Evolutionary conservation across 2,113 vertebrate species (phyloP).

Genomic region (Brachyhypopomus gauderio): DNA sequence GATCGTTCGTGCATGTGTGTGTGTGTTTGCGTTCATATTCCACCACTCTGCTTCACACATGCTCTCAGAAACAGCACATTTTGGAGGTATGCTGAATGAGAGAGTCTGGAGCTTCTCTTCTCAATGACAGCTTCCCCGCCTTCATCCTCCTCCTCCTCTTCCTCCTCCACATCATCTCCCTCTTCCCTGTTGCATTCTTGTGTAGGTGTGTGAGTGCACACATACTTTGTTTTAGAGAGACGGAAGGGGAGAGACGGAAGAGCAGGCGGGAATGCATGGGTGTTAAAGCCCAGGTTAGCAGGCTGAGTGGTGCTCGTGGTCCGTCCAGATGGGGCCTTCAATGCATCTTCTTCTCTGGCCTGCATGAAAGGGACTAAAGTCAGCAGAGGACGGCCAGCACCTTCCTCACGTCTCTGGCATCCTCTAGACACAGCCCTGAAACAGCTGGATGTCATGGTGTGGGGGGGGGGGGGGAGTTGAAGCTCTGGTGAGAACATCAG

Average conservation of each 20-base stretch:
- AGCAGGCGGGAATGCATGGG: no score
- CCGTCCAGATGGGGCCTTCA: background rate
- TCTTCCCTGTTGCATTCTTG: background rate
- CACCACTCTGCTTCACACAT: no score
- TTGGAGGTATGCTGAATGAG: constrained; percentile 17
- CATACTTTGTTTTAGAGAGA: background rate
- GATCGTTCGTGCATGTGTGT: background rate
- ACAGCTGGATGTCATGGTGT: background rate
- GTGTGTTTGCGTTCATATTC: background rate
- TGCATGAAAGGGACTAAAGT: background rate
- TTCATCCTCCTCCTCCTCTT: background rate
- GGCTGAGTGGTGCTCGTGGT: background rate
- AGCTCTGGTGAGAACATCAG: no score
- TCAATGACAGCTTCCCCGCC: background rate
- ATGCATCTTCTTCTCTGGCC: background rate
- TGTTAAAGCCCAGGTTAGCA: background rate
- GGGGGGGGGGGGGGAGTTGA: no score
- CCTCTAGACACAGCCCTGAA: background rate
- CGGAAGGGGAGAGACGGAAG: background rate
- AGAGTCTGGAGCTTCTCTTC: background rate
- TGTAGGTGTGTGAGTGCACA: background rate
- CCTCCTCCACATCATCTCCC: background rate
- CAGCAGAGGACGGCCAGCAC: background rate
- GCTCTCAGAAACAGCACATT: background rate
- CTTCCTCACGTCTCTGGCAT: background rate